Evolutionary conservation across 2,113 vertebrate species (phyloP).

Genomic region (Thamnophis sirtalis): DNA sequence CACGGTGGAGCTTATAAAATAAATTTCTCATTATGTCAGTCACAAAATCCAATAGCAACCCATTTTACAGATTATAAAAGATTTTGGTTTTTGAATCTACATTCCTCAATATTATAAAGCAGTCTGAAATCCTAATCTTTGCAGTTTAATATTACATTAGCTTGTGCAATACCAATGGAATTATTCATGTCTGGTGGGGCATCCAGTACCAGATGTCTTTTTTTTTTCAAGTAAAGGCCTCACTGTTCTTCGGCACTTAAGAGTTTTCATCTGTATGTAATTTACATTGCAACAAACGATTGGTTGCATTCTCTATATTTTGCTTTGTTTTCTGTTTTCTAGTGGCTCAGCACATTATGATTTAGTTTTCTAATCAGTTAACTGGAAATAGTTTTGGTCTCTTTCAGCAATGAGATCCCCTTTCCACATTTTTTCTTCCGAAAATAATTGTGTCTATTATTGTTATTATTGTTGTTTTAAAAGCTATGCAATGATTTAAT

Average conservation of each 20-base stretch:
- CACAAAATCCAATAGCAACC: constrained; percentile 49
- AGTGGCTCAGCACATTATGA: constrained; percentile 43
- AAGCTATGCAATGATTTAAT: constrained; percentile 6
- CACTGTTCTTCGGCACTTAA: constrained; percentile 69
- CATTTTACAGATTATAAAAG: constrained; percentile 40
- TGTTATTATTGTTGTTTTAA: constrained; percentile 44
- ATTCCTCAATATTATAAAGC: constrained; percentile 41
- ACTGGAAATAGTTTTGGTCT: constrained; percentile 43
- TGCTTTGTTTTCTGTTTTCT: constrained; percentile 62
- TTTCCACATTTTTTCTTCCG: neutral
- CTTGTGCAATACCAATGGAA: constrained; percentile 73
- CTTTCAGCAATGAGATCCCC: constrained; percentile 44
- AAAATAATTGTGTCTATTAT: constrained; percentile 51
- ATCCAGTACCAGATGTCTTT: constrained; percentile 77
- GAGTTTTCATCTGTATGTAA: constrained; percentile 73
- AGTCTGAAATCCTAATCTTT: constrained; percentile 54
- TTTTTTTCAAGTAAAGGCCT: constrained; percentile 64
- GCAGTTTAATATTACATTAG: constrained; percentile 74
- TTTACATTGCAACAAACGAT: constrained; percentile 74
- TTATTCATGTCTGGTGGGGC: constrained; percentile 78
- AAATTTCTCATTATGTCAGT: neutral
- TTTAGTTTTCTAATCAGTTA: constrained; percentile 47
- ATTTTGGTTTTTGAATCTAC: constrained; percentile 32
- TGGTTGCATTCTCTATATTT: constrained; percentile 64
- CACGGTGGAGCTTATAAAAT: neutral